These are phyloP conservation scores for Nephrocerus scutellatus DNA, from an alignment of 2,888 invertebrate species.

Conservation along the genomic window DNA sequence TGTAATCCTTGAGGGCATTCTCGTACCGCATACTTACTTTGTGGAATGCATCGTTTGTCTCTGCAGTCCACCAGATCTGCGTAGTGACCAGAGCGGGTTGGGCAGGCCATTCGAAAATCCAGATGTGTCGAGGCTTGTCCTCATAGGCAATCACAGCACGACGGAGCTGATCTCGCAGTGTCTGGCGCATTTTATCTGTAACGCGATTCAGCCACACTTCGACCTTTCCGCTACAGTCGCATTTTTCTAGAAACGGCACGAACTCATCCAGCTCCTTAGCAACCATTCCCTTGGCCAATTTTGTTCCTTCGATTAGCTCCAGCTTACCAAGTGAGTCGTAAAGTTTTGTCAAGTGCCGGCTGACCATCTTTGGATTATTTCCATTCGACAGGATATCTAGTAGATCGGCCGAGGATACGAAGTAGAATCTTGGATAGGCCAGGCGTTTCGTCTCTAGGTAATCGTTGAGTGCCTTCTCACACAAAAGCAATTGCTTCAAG, in stretches of 20 bases:
- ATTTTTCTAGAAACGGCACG: conserved; percentile 61
- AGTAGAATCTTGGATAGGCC: conserved; percentile 92
- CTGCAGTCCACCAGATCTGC: conserved; percentile 95
- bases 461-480: conserved; percentile 91
- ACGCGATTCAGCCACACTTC: conserved; percentile 86
- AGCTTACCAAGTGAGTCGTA: conserved; percentile 85
- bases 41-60: conserved; percentile 83
- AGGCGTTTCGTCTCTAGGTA: conserved; percentile 91
- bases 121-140: conserved; percentile 79
- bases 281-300: conserved; percentile 68
- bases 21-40: conserved; percentile 89
- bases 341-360: conserved; percentile 79
- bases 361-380: conserved; percentile 72
- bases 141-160: conserved; percentile 78
- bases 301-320: conserved; percentile 52
- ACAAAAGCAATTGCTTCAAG: conserved; percentile 65
- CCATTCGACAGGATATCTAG: conserved; percentile 73
- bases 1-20: conserved; percentile 86
- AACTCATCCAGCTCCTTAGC: conserved; percentile 77
- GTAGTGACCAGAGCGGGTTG: conserved; percentile 86
- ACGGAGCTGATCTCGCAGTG: conserved; percentile 70
- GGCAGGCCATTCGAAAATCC: conserved; percentile 89
- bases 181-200: conserved; percentile 75
- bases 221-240: conserved; percentile 83
- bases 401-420: conserved; percentile 88